Evolutionary conservation across 1,140 invertebrate genomes (phyloP), one percentile per base, ranked within the genome.

Genomic region (Listronotus bonariensis): DNA sequence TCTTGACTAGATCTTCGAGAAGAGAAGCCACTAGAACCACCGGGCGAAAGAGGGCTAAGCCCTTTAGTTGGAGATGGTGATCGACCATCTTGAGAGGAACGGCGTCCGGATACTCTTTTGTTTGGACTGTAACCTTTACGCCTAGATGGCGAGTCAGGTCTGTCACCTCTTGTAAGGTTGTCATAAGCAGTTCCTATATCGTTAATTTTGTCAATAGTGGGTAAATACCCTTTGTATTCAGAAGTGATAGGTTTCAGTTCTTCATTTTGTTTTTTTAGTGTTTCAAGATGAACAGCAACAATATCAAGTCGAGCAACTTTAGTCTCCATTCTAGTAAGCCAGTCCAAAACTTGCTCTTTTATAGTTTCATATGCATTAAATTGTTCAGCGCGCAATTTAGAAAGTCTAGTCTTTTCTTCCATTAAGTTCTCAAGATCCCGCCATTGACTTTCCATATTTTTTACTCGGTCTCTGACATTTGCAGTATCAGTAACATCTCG

Each of bases 1-100:
- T 97, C 94, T 76, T 94, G 91, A 76, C 92, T 95, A 64, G 92
- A 95, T 68, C 93, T 86, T 58, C 93, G 85, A 65, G 92, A 95
- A 68, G 92, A 92, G 79, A 96, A 93, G 68, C 94, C 93, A 80
- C 92, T 95, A 68, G 93, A 95, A 69, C 87, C 88, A 79, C 90
- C 91, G 76, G 90, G 87, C 69, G 89, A 95, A 78, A 92, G 84
- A 69, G 91, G 91, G 80, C 88, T 90, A 40, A 86, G 78, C 72
- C 81, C 82, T 80, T 92, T 92, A 69, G 86, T 88, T 42, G 92
- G 92, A 32, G 91, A 93, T 68, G 91, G 90, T 68, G 91, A 92
- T 65, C 91, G 85, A 66, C 85, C 87, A 78, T 92, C 91, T 80
- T 86, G 83, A 67, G 86, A 86, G 71, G 87, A 78, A 65, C 87